Base-by-base conservation (phyloP, 1,140 invertebrate species). In the Hylaeus volcanicus region DNA sequence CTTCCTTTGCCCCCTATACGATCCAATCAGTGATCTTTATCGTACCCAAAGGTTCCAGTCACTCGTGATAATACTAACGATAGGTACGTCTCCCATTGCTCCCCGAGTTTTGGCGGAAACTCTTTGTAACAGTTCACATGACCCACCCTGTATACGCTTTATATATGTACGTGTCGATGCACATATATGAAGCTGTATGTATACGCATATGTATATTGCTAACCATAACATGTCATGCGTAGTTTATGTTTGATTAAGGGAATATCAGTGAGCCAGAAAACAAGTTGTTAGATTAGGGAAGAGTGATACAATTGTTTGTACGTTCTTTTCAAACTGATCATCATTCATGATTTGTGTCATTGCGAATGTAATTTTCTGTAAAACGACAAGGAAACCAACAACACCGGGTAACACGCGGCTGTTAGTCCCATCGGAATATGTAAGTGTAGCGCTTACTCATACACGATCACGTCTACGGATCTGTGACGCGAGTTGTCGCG, bases 221-320 rank as follows among this genome's bases (percentile, higher is more conserved):
- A 81, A 80, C 53, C 26, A 74, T 74, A 55, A 71, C 14, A 61
- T 82, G 55, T 84, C 51, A 85, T 68, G 65, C 53, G 53, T 89
- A 90, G 81, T 79, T 88, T 71, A 83, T 87, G 87, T 89, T 88
- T 90, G 86, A 69, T 85, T 85, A 86, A 88, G 86, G 83, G 69
- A 86, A 86, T 83, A 74, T 86, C 78, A 84, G 79, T 79, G 84
- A 84, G 77, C 85, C 82, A 71, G 84, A 39, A 53, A 78, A 71
- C 37, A 69, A 82, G 73, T 80, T 74, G 55, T 65, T 89, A 89
- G 83, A 78, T 83, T 86, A 87, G 88, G 88, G 75, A 87, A 82
- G 82, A 84, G 70, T 74, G 63, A 60, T 86, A 55, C 43, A 74
- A 41, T n/a, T n/a, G 43, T 26, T 45, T 51, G 45, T 55, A 39